Conservation (phyloP, 2,888 invertebrate species). For the Drosophila rubida region DNA sequence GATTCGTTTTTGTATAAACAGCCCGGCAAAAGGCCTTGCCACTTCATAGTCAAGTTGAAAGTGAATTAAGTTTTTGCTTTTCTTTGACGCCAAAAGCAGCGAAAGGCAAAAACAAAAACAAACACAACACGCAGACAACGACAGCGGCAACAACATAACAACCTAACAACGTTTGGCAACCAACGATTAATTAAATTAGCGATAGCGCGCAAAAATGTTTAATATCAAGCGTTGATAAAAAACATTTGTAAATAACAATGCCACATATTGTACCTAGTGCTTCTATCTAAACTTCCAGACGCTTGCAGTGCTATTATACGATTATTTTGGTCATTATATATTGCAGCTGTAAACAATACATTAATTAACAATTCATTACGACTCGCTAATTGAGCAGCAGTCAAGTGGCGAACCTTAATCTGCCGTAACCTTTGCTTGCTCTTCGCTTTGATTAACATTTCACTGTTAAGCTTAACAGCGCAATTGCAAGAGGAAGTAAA, state of each 20-base stretch:
- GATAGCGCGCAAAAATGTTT: conserved; percentile 56
- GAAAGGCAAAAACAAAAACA: conserved; percentile 56
- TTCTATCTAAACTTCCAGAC: background rate
- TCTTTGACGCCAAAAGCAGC: conserved; percentile 54
- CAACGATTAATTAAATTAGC: conserved; percentile 50
- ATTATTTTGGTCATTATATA: background rate
- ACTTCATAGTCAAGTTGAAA: conserved; percentile 68
- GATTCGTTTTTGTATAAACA: conserved; percentile 43
- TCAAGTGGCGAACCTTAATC: conserved; percentile 1
- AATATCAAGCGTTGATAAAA: conserved; percentile 48
- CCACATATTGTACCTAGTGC: background rate
- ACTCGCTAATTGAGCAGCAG: background rate
- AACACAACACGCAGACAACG: conserved; percentile 6
- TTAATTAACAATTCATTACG: conserved; percentile 8
- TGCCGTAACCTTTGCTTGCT: background rate
- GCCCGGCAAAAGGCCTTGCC: conserved; percentile 61
- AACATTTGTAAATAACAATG: conserved; percentile 12
- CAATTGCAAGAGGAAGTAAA: background rate
- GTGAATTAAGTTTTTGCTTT: conserved; percentile 75
- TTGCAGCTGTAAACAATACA: background rate
- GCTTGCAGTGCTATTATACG: background rate
- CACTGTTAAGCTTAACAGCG: conserved; percentile 6
- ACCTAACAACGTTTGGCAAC: conserved; percentile 32
- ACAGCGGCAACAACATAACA: conserved; percentile 18
- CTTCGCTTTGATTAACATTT: background rate